Conservation (phyloP, 2,113 vertebrate genomes). For the Colius striatus region DNA sequence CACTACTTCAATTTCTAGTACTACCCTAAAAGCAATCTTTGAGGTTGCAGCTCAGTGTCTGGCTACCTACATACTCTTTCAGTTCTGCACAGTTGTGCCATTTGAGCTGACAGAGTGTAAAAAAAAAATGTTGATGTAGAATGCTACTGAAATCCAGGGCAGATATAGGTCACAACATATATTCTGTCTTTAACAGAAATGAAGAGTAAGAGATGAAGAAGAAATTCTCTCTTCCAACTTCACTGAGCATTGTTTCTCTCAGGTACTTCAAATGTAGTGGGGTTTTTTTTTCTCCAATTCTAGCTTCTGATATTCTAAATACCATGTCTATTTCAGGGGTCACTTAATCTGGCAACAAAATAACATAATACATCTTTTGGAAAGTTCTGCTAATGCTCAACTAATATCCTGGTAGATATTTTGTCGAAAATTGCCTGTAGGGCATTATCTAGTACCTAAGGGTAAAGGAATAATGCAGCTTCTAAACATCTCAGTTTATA, state of each 20-base stretch:
- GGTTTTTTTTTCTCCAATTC: background rate
- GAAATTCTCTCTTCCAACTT: background rate
- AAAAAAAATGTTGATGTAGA: background rate
- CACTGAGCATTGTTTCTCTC: background rate
- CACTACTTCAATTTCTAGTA: background rate
- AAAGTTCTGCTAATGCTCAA: background rate
- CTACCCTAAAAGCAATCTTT: background rate
- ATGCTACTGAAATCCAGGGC: background rate
- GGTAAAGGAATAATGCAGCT: background rate
- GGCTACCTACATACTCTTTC: background rate
- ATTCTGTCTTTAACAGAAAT: background rate
- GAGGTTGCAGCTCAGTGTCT: background rate
- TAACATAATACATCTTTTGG: background rate
- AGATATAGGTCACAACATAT: background rate
- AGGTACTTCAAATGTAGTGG: background rate
- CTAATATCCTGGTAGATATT: background rate
- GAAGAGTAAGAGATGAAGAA: background rate
- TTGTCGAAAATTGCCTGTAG: background rate
- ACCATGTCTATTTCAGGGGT: background rate
- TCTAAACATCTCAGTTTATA: background rate
- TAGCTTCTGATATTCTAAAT: background rate
- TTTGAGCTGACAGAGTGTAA: background rate
- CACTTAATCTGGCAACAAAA: background rate
- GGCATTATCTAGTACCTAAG: background rate
- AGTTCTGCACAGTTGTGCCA: accelerated